Evolutionary conservation across 2,797 vertebrate genomes (phyloP).

Genomic region (Hylomyscus alleni): DNA sequence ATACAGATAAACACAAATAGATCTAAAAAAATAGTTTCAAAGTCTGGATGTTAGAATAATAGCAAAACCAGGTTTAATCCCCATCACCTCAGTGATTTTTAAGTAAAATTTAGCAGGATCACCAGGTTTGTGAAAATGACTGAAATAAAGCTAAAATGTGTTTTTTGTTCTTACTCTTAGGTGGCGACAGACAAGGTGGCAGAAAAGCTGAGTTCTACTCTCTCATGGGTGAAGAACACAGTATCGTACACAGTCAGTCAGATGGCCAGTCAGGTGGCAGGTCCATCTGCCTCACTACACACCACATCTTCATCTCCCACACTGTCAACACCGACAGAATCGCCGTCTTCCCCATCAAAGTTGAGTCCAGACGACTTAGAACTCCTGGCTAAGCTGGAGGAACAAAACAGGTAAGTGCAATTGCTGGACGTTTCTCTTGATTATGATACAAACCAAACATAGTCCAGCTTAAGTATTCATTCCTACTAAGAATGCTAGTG

Average conservation of each 20-base stretch:
- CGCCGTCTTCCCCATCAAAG: conserved; percentile 92
- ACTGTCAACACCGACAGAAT: conserved; percentile 94
- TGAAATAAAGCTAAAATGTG: conserved; percentile 30
- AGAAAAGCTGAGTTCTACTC: conserved; percentile 99
- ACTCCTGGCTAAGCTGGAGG: conserved; percentile 97
- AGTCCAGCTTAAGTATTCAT: neutral
- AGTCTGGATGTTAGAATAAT: conserved; percentile 32
- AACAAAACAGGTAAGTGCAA: conserved; percentile 96
- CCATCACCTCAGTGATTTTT: conserved; percentile 57
- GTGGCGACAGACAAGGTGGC: conserved; percentile 99
- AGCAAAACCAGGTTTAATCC: conserved; percentile 48
- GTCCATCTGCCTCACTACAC: conserved; percentile 93
- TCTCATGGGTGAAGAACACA: conserved; percentile 99
- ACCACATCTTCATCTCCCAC: conserved; percentile 94
- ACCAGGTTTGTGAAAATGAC: conserved; percentile 48
- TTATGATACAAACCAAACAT: neutral
- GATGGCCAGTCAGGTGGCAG: conserved; percentile 99
- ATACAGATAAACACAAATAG: neutral
- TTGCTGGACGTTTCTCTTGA: neutral
- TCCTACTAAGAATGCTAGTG: conserved; percentile 6
- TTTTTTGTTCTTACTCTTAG: conserved; percentile 86
- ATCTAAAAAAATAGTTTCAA: neutral
- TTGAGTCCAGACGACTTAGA: conserved; percentile 98
- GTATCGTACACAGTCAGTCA: conserved; percentile 99
- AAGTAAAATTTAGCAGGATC: conserved; percentile 33